Conservation (phyloP, 2,113 vertebrate genomes). For the Eulacestoma nigropectus region DNA sequence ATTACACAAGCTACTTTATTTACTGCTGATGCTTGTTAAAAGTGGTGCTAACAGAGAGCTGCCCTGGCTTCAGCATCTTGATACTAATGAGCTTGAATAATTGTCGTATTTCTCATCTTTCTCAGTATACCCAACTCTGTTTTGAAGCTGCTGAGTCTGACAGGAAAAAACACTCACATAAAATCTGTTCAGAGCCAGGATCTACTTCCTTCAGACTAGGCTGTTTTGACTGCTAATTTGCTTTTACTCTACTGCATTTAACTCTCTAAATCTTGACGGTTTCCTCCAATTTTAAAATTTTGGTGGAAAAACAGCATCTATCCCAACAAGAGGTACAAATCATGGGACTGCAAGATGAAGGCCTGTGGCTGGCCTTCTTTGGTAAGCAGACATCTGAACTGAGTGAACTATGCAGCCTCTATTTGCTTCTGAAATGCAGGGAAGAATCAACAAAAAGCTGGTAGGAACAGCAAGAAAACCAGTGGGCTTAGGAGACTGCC, state of each 20-base stretch:
- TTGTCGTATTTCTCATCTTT: background rate
- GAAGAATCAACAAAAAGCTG: background rate
- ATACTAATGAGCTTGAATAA: background rate
- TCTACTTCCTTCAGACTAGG: background rate
- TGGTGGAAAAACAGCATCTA: background rate
- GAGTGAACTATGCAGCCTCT: background rate
- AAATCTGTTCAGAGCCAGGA: background rate
- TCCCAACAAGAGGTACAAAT: background rate
- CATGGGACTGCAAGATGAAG: background rate
- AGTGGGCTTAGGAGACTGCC: background rate
- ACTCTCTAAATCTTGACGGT: background rate
- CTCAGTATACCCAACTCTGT: background rate
- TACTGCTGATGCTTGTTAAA: background rate
- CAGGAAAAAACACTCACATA: background rate
- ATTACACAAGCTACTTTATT: background rate
- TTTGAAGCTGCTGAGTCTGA: background rate
- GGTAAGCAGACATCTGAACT: background rate
- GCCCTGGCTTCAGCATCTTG: background rate
- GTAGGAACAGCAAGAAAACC: background rate
- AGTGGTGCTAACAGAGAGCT: background rate
- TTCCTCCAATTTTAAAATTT: background rate
- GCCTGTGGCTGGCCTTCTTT: background rate
- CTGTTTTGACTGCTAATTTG: background rate
- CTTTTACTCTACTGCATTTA: background rate
- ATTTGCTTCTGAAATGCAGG: background rate